phyloP scores from a whole-genome alignment of 2,797 vertebrate genomes.

The Heliangelus exortis region DNA sequence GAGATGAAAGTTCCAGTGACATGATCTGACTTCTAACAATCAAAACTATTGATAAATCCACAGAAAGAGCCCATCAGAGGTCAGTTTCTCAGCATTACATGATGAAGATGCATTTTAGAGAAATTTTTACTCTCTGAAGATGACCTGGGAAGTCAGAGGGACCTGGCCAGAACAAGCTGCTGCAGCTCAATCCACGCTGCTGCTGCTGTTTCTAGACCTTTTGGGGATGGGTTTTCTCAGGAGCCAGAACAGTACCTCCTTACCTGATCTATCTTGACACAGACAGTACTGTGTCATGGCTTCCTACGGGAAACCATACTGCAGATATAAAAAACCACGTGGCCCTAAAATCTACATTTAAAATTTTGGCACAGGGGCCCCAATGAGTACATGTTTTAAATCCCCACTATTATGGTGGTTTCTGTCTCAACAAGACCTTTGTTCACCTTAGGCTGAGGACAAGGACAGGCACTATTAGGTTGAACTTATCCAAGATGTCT shows the following conservation, averaged over 20 bases:
- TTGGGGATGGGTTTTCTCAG: neutral
- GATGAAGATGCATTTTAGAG: neutral
- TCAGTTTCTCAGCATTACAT: neutral
- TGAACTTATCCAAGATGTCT: neutral
- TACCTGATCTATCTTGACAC: neutral
- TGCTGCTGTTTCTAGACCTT: neutral
- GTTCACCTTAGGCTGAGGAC: neutral
- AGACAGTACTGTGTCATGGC: neutral
- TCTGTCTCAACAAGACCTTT: neutral
- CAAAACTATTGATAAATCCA: neutral
- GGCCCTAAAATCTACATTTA: neutral
- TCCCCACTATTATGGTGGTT: neutral
- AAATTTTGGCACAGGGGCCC: neutral
- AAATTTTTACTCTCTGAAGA: neutral
- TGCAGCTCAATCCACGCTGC: neutral
- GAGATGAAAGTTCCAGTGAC: neutral
- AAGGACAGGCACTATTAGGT: neutral
- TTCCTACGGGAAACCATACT: neutral
- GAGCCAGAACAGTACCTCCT: neutral
- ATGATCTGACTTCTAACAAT: neutral
- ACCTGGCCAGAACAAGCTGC: neutral
- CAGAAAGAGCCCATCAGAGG: neutral
- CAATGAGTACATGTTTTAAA: neutral
- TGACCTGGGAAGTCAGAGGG: neutral
- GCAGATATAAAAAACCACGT: accelerated